Evolutionary conservation across 2,888 invertebrate genomes (phyloP).

Genomic region (Abrostola tripartita): DNA sequence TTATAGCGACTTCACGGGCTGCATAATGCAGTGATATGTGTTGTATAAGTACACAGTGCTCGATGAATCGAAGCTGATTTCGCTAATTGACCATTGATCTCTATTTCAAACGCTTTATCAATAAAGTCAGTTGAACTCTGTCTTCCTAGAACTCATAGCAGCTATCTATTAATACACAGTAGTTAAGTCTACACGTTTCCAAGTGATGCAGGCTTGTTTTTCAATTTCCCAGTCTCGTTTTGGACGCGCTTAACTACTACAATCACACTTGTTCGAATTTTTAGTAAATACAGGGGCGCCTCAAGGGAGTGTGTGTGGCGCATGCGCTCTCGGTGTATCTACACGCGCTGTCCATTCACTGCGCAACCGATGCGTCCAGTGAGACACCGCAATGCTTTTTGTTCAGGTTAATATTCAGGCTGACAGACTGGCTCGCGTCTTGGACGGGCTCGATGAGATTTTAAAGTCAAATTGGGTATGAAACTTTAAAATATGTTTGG

Average conservation of each 20-base stretch:
- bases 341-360: slow-evolving; percentile 82
- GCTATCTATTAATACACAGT: slow-evolving; percentile 20
- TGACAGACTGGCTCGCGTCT: slow-evolving; percentile 70
- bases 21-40: slow-evolving; percentile 50
- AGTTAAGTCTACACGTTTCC: slow-evolving; percentile 30
- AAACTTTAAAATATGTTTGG: slow-evolving; percentile 83
- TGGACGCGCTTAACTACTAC: slow-evolving; percentile 61
- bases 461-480: slow-evolving; percentile 86
- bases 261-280: slow-evolving; percentile 64
- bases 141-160: slow-evolving; percentile 32
- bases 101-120: slow-evolving; percentile 43
- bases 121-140: slow-evolving; percentile 34
- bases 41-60: slow-evolving; percentile 30
- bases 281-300: slow-evolving; percentile 62
- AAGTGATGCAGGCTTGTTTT: slow-evolving; percentile 57
- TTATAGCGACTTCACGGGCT: slow-evolving; percentile 71
- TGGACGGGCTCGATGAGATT: slow-evolving; percentile 76
- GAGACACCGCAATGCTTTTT: slow-evolving; percentile 65
- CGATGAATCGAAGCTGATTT: slow-evolving; percentile 41
- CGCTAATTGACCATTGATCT: slow-evolving; percentile 49
- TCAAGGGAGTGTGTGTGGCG: slow-evolving; percentile 77
- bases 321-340: slow-evolving; percentile 79
- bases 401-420: slow-evolving; percentile 80
- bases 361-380: slow-evolving; percentile 79
- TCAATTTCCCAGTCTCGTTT: slow-evolving; percentile 64